A percentile compares a stretch with the other conserved stretches of the same genome.
phyloP scores from a whole-genome alignment of 2,113 vertebrate genomes.

The Gulo gulo region DNA sequence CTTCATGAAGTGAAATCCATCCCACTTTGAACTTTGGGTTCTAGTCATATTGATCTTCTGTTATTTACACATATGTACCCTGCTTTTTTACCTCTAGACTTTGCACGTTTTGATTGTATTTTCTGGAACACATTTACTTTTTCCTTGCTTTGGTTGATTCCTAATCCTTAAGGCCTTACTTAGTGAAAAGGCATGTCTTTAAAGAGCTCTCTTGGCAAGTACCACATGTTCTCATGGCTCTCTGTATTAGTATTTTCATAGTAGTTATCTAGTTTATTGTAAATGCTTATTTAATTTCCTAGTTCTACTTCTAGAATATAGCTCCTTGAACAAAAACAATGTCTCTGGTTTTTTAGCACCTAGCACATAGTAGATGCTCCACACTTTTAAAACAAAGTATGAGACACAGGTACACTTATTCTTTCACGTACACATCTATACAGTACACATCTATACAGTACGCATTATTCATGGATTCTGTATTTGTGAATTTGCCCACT shows the following conservation, averaged over 20 bases:
- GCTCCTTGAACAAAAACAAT: not conserved
- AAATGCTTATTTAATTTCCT: not conserved
- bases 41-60: not conserved
- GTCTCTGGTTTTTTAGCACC: not conserved
- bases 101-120: not conserved
- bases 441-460: not conserved
- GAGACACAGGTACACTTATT: not conserved
- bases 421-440: not conserved
- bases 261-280: not conserved
- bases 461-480: not conserved
- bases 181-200: not conserved
- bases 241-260: not conserved
- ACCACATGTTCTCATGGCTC: not conserved
- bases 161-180: not conserved
- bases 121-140: not conserved
- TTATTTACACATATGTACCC: not conserved
- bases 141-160: not conserved
- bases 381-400: not conserved
- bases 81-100: slow-evolving; percentile 8
- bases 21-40: not conserved
- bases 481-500: slow-evolving; percentile 10
- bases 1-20: not conserved
- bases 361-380: not conserved
- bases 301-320: not conserved
- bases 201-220: not conserved